Percentiles rank a stretch among this genome's conserved stretches.
phyloP scores from a whole-genome alignment of 2,888 invertebrate genomes.

The Nomada ruficornis region DNA sequence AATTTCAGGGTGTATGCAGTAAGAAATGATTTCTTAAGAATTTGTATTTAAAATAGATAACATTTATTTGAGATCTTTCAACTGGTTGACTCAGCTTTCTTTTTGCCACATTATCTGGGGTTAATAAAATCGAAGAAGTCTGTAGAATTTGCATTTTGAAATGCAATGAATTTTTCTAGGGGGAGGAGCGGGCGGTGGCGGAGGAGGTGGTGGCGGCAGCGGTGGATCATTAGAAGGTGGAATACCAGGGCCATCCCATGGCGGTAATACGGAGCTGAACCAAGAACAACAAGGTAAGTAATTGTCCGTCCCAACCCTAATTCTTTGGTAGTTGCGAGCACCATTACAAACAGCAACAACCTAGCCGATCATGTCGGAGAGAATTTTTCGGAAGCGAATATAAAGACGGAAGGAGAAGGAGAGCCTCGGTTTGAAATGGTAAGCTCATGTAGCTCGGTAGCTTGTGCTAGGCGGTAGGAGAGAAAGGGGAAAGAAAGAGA shows the following conservation, averaged over 20 bases:
- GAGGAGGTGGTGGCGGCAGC: constrained; percentile 47
- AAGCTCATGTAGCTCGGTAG: constrained; percentile 84
- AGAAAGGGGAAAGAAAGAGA: constrained; percentile 44
- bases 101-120: too few species aligned
- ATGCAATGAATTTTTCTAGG: constrained; percentile 39
- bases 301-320: constrained; percentile 61
- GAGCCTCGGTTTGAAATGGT: constrained; percentile 84
- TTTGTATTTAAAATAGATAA: too few species aligned
- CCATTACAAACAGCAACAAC: constrained; percentile 85
- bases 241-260: constrained; percentile 83
- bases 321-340: constrained; percentile 83
- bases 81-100: too few species aligned
- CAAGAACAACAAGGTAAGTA: constrained; percentile 84
- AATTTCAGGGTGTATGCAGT: too few species aligned
- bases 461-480: constrained; percentile 83
- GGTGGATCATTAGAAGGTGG: constrained; percentile 78
- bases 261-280: constrained; percentile 79
- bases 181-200: constrained; percentile 48
- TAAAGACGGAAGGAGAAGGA: constrained; percentile 77
- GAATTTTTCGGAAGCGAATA: constrained; percentile 79
- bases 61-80: too few species aligned
- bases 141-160: constrained; percentile 4
- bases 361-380: constrained; percentile 84
- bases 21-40: too few species aligned
- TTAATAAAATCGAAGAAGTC: background rate